phyloP scores from a whole-genome alignment of 2,797 vertebrate species.

The Pangasius krempfi region DNA sequence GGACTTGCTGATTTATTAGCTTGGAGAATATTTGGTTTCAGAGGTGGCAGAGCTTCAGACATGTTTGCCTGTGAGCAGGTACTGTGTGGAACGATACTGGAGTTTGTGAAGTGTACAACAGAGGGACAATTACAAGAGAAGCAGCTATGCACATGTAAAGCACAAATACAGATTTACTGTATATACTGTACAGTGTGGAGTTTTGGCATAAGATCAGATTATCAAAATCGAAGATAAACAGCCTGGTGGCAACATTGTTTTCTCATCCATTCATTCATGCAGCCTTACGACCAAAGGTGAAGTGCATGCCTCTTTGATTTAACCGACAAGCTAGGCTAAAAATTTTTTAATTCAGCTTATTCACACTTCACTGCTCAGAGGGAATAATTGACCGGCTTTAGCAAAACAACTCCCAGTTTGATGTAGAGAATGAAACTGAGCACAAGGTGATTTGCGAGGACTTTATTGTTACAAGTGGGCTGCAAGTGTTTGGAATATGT shows the following conservation, averaged over 20 bases:
- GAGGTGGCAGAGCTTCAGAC: not conserved
- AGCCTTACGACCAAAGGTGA: not conserved
- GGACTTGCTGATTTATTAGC: constrained; percentile 52
- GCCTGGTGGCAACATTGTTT: not conserved
- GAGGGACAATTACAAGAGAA: not conserved
- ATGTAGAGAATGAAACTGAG: not conserved
- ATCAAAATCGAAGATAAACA: not conserved
- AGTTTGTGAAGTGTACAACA: not conserved
- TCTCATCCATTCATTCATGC: not conserved
- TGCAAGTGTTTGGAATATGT: not conserved
- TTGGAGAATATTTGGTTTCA: constrained; percentile 44
- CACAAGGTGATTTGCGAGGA: not conserved
- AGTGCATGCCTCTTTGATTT: not conserved
- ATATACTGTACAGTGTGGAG: not conserved
- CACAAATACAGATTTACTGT: not conserved
- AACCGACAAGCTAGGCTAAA: not conserved
- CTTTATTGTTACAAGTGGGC: not conserved
- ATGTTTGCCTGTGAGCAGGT: not conserved
- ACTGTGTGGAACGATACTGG: not conserved
- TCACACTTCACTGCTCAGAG: not conserved
- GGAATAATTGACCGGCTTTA: not conserved
- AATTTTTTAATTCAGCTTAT: not conserved
- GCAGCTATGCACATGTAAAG: not conserved
- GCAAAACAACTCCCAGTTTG: not conserved
- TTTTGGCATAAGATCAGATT: not conserved